Evolutionary conservation across 2,113 vertebrate species (phyloP).

Genomic region (Hippocampus mohnikei): DNA sequence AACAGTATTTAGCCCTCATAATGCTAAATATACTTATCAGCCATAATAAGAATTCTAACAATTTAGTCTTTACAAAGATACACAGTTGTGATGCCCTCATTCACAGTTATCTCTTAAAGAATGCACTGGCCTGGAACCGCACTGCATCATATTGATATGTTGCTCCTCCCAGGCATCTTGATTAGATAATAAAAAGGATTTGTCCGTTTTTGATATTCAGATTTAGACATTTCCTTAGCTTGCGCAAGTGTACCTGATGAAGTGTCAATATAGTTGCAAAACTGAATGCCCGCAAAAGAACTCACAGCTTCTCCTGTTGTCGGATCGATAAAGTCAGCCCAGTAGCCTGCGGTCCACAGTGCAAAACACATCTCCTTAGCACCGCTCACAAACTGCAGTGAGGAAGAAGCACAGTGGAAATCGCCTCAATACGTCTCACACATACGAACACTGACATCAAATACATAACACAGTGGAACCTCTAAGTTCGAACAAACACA

Average conservation of each 20-base stretch:
- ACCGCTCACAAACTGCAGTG: conserved; percentile 84
- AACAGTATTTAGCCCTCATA: neutral
- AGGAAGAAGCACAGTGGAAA: neutral
- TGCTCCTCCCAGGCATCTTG: neutral
- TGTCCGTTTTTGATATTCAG: neutral
- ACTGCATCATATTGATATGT: neutral
- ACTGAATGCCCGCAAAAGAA: conserved; percentile 28
- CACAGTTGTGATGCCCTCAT: neutral
- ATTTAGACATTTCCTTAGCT: neutral
- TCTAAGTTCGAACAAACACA: neutral
- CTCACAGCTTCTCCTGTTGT: conserved; percentile 90
- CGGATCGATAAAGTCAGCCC: conserved; percentile 97
- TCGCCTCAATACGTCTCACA: neutral
- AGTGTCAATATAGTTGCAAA: neutral
- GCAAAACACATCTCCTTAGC: conserved; percentile 95
- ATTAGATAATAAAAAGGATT: neutral
- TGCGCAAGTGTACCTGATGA: neutral
- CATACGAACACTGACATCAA: neutral
- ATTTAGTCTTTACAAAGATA: neutral
- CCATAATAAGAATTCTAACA: neutral
- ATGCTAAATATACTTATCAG: neutral
- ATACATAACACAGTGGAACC: neutral
- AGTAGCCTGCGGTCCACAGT: conserved; percentile 87
- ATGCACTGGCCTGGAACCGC: neutral
- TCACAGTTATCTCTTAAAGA: neutral